Conservation (phyloP, 1,140 invertebrate genomes). For the Oryzaephilus surinamensis region DNA sequence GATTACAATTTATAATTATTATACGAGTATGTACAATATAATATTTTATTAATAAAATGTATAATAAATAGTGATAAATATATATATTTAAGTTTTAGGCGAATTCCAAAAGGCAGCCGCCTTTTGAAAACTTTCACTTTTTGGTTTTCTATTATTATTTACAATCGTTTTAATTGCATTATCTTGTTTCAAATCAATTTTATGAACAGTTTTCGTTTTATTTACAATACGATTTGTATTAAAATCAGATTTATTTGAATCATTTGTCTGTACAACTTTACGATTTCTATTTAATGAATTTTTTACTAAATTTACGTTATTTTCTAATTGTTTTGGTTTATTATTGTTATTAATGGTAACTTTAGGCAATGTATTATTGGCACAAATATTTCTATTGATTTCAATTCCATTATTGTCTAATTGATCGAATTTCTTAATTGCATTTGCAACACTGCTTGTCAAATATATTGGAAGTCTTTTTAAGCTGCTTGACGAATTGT, state of each 20-base stretch:
- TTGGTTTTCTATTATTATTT: conserved; percentile 17
- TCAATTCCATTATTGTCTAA: not conserved
- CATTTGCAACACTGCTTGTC: conserved; percentile 27
- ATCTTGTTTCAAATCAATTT: too few relatives aligned
- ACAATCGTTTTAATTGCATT: conserved; percentile 9
- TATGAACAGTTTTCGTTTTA: too few relatives aligned
- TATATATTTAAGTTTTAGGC: conserved; percentile 24
- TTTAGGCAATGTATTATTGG: not conserved
- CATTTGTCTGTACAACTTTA: not conserved
- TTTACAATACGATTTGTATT: conserved; percentile 1
- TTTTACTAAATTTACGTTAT: conserved; percentile 2
- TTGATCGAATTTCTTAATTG: conserved; percentile 30
- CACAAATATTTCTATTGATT: not conserved
- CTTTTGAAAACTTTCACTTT: conserved; percentile 28
- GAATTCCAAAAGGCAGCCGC: conserved; percentile 31
- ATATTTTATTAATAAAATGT: not conserved
- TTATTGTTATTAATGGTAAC: conserved; percentile 1
- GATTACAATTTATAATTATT: conserved; percentile 17
- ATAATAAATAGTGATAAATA: too few relatives aligned
- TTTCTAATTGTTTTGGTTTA: conserved; percentile 1
- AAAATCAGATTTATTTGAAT: not conserved
- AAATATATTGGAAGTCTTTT: conserved; percentile 24
- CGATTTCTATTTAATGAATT: not conserved
- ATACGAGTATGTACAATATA: conserved; percentile 11
- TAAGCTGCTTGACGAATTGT: conserved; percentile 25